Evolutionary conservation across 2,797 vertebrate genomes (phyloP), one percentile per base, ranked within the genome.

Genomic region (Hirundo rustica): DNA sequence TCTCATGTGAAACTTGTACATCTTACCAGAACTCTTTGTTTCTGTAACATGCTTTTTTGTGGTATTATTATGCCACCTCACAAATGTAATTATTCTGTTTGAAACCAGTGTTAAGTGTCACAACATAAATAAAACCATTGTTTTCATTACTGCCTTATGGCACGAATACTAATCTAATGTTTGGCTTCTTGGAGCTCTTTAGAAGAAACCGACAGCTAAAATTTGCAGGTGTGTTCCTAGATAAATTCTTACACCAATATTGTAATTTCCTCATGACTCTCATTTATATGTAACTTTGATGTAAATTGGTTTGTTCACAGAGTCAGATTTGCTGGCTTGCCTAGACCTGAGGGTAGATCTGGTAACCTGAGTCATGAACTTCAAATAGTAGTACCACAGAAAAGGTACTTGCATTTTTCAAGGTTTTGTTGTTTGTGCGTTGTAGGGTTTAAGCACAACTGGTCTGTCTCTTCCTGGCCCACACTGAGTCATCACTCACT

Each of bases 21-120:
- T 81, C 44, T 79, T 79, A 62, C 36, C 34, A 70, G 58, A 73
- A 44, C 29, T 66, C 44, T 61, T 64, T 87, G 53, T 89, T 91
- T 88, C 66, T 93, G 90, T 95, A 93, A 86, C 29, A 57, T 62
- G 67, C 18, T 73, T 91, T 90, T 73, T 64, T 85, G 91, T 91
- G 89, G 86, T 73, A 42, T 48, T 27, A 66, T 44, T 47, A 66
- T 82, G 48, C 44, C 95, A 87, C 81, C 68, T 89, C 78, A 82
- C 81, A 45, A 76, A 61, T 92, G 92, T 94, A 87, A 90, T 83
- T 64, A 38, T 38, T 86, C 74, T 95, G 73, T 95, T 90, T 78
- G 77, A 84, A 94, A 92, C 45, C 64, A 64, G 67, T 91, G 60
- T 87, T 79, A 60, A 95, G 71, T 67, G 53, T 92, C 62, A 82